Evolutionary conservation across 1,140 invertebrate genomes (phyloP), one percentile per base, ranked within the genome.

Genomic region (Drosophila kohkoa): DNA sequence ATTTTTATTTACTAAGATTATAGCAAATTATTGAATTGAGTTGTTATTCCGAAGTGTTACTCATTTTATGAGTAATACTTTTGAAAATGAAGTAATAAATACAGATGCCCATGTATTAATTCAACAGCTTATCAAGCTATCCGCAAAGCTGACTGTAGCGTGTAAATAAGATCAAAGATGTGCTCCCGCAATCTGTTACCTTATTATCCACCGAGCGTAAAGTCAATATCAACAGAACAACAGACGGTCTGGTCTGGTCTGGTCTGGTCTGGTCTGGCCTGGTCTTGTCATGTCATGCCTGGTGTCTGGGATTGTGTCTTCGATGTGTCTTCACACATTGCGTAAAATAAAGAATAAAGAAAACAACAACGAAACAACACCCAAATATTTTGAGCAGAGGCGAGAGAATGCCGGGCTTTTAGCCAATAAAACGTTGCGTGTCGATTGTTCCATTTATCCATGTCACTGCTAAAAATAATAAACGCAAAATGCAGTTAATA

Each of bases 381-480:
- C 52, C 32, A 59, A 43, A 59, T 54, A 60, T 43, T 62, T 64
- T 15, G 11, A 15, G 51, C 38, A 30, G 41, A 8, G 28, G 5
- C 51, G 10, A 41, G 58, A 57, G 55, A 57, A 69, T 69, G 58
- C 60, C 35, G 28, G 59, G 52, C 41, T 75, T 75, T 75, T 71
- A 49, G 43, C 55, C 49, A 43, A 67, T 59, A 52, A 64, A 75
- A 66, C 28, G 49, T 4, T 60, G 54, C 38, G 45, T 48, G 51
- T 48, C 63, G 63, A 48, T 51, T 49, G 48, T 64, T 57, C 35
- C 51, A 43, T 62, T 54, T 76, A 67, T 41, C 45, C 72, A 35
- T 86, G 82, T 87, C 82, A 88, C 79, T 77, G 76, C 79, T 79
- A 79, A 82, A 79, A 71, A 82, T 75, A 76, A 87, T 74, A 77